Evolutionary conservation across 1,140 invertebrate species (phyloP).

Genomic region (Eubasilissa regina): DNA sequence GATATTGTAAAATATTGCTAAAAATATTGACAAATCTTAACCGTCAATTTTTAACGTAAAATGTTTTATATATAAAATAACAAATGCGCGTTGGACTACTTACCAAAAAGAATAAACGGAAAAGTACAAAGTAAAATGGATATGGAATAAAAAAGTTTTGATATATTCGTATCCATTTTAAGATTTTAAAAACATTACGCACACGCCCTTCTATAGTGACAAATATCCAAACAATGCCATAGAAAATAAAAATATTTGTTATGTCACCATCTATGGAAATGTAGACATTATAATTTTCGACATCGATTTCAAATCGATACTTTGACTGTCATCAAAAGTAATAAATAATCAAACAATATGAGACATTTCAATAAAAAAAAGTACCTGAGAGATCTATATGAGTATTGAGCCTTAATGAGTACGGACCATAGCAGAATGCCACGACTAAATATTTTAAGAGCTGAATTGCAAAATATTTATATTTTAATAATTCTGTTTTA

Average conservation of each 20-base stretch:
- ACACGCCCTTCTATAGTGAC: constrained; percentile 51
- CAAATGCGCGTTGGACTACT: background rate
- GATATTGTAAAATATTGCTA: background rate
- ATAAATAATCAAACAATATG: too few species aligned
- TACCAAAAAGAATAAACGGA: constrained; percentile 7
- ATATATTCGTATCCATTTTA: constrained; percentile 39
- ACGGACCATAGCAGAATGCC: too few species aligned
- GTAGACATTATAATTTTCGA: background rate
- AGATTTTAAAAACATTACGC: constrained; percentile 49
- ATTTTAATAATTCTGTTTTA: too few species aligned
- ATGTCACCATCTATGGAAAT: constrained; percentile 3
- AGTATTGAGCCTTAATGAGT: too few species aligned
- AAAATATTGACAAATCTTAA: constrained; percentile 13
- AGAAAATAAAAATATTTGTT: constrained; percentile 23
- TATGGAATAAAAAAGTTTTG: background rate
- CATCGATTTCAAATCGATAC: background rate
- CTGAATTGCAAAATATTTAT: too few species aligned
- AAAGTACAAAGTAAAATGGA: constrained; percentile 15
- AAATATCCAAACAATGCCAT: constrained; percentile 35
- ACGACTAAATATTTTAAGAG: too few species aligned
- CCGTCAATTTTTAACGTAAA: background rate
- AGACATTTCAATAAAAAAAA: too few species aligned
- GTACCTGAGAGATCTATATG: too few species aligned
- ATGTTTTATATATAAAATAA: background rate
- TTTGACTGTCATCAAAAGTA: background rate